These are phyloP conservation scores for Spermophilus dauricus DNA, from an alignment of 2,113 vertebrate species.

Conservation along the genomic window DNA sequence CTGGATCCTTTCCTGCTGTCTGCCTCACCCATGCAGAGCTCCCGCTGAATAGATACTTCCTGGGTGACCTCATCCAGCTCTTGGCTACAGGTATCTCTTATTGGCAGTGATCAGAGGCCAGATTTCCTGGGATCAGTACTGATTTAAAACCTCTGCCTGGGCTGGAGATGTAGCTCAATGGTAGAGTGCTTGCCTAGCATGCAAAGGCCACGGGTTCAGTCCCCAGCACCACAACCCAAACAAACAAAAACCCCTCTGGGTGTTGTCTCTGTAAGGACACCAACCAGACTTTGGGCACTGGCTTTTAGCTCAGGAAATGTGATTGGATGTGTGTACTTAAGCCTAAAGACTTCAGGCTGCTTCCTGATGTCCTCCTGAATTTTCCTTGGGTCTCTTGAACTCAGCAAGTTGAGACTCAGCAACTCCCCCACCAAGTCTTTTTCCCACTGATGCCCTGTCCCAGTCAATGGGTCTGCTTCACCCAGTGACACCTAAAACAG, in stretches of 20 bases:
- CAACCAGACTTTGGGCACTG: neutral
- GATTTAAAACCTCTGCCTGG: slow-evolving; percentile 32
- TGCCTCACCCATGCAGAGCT: neutral
- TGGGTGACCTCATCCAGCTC: slow-evolving; percentile 14
- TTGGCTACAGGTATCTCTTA: neutral
- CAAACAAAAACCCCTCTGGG: neutral
- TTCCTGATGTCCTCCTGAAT: neutral
- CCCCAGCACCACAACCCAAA: neutral
- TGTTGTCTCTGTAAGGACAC: neutral
- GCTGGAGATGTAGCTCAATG: neutral
- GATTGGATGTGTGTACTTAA: neutral
- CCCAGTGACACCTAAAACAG: neutral
- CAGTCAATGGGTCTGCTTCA: neutral
- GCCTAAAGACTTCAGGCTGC: neutral
- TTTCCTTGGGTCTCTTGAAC: neutral
- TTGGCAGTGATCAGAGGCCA: slow-evolving; percentile 24
- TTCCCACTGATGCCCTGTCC: neutral
- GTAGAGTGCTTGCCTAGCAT: neutral
- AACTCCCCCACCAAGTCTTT: neutral
- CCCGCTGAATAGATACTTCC: neutral
- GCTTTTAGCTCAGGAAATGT: slow-evolving; percentile 50
- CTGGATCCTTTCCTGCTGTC: neutral
- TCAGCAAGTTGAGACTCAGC: neutral
- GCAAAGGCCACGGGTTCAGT: neutral
- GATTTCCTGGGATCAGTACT: slow-evolving; percentile 53